Percentiles rank a stretch among this genome's conserved stretches.
These are phyloP conservation scores for Synanthedon andrenaeformis DNA, from an alignment of 2,888 invertebrate species.

Conservation along the genomic window DNA sequence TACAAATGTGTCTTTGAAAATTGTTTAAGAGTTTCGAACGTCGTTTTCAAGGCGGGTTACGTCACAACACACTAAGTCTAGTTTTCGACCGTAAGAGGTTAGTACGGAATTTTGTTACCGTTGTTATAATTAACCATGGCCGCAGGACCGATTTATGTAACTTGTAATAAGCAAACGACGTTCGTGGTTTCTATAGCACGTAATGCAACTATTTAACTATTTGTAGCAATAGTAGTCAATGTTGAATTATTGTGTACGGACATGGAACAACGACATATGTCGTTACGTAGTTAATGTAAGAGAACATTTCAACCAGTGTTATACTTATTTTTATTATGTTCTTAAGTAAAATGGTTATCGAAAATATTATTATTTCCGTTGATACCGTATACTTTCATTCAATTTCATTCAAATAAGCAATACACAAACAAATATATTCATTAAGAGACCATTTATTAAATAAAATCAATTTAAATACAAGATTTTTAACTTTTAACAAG, in stretches of 20 bases:
- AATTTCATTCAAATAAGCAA: not conserved
- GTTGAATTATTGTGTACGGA: too few species aligned
- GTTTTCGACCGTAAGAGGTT: not conserved
- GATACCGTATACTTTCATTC: not conserved
- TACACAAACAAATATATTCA: not conserved
- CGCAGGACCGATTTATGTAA: slow-evolving; percentile 12
- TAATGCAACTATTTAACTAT: slow-evolving; percentile 1
- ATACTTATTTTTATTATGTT: not conserved
- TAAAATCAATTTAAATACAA: too few species aligned
- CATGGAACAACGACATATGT: not conserved
- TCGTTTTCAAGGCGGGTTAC: not conserved
- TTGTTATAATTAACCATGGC: slow-evolving; percentile 13
- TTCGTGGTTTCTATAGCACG: not conserved
- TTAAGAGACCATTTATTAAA: too few species aligned
- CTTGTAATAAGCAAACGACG: slow-evolving; percentile 15
- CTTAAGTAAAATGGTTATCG: not conserved
- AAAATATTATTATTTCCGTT: not conserved
- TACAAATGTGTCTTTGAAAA: too few species aligned
- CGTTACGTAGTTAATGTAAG: not conserved
- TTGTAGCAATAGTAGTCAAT: slow-evolving; percentile 13
- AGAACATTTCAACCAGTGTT: not conserved
- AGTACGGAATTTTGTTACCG: slow-evolving; percentile 11
- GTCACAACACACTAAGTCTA: not conserved
- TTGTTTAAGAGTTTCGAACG: not conserved
- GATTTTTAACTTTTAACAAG: too few species aligned